Evolutionary conservation across 2,113 vertebrate species (phyloP).

Genomic region (Semicossyphus pulcher): DNA sequence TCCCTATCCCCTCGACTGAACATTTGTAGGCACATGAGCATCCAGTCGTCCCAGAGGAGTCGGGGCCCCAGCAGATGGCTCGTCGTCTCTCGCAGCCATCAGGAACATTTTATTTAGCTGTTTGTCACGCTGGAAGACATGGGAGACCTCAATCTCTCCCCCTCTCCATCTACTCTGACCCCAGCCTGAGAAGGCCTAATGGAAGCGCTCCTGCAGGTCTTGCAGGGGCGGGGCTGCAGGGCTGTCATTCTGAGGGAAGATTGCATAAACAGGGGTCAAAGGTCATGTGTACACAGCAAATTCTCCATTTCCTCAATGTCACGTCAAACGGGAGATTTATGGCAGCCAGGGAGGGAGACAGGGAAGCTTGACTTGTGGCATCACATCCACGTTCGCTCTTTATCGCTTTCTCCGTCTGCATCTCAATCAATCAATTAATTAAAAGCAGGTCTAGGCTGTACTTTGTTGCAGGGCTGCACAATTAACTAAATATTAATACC

Average conservation of each 20-base stretch:
- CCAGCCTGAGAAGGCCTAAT: slow-evolving; percentile 34
- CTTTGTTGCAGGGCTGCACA: too few relatives aligned
- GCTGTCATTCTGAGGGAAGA: slow-evolving; percentile 61
- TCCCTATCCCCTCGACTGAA: slow-evolving; percentile 3
- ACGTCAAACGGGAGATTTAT: slow-evolving; percentile 51
- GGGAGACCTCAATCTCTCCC: slow-evolving; percentile 57
- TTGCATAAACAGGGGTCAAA: slow-evolving; percentile 63
- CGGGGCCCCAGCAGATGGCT: slow-evolving; percentile 32
- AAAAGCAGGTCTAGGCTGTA: background rate
- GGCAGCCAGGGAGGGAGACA: background rate
- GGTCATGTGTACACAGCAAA: slow-evolving; percentile 70
- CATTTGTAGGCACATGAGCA: slow-evolving; percentile 36
- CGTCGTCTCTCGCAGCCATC: slow-evolving; percentile 48
- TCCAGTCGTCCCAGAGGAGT: slow-evolving; percentile 43
- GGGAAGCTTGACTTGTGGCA: slow-evolving; percentile 12
- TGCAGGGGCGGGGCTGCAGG: background rate
- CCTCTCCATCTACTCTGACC: slow-evolving; percentile 45
- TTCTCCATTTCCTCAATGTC: slow-evolving; percentile 65
- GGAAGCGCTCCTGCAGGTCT: slow-evolving; percentile 47
- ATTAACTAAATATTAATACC: too few relatives aligned
- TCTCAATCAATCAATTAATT: background rate
- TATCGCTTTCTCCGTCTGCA: slow-evolving; percentile 12
- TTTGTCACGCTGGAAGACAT: slow-evolving; percentile 54
- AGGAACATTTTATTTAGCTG: slow-evolving; percentile 55
- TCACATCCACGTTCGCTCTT: slow-evolving; percentile 35